These are phyloP conservation scores for Calyptommatus sinebrachiatus DNA, from an alignment of 2,113 vertebrate species.

Conservation along the genomic window DNA sequence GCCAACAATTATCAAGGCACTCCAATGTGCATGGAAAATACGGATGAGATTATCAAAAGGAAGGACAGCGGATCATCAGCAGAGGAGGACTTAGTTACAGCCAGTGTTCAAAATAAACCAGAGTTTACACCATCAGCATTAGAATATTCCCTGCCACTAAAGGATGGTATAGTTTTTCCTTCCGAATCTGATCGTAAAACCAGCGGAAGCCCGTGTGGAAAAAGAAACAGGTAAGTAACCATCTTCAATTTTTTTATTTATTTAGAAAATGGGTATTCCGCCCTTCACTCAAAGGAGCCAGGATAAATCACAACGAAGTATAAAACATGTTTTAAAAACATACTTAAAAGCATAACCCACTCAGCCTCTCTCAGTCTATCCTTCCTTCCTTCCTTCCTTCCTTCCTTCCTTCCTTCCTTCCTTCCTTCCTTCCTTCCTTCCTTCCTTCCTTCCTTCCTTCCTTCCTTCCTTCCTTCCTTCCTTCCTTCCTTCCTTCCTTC, in stretches of 20 bases:
- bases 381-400: too few relatives aligned
- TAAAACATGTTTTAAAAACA: too few relatives aligned
- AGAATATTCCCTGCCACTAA: not conserved
- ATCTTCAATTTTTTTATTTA: not conserved
- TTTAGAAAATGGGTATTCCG: too few relatives aligned
- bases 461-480: too few relatives aligned
- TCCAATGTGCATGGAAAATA: slow-evolving; percentile 3
- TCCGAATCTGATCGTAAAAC: slow-evolving; percentile 46
- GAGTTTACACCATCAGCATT: not conserved
- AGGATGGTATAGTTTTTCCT: slow-evolving; percentile 26
- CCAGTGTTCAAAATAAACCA: not conserved
- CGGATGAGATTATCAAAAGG: slow-evolving; percentile 1
- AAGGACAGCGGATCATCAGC: not conserved
- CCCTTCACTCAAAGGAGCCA: too few relatives aligned
- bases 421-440: too few relatives aligned
- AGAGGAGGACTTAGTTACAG: accelerated
- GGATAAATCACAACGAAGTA: too few relatives aligned
- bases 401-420: too few relatives aligned
- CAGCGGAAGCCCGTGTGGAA: slow-evolving; percentile 55
- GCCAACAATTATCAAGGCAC: slow-evolving; percentile 16
- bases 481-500: too few relatives aligned
- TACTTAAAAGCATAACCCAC: too few relatives aligned
- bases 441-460: too few relatives aligned
- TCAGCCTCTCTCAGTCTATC: too few relatives aligned
- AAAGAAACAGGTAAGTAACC: slow-evolving; percentile 57